phyloP scores from a whole-genome alignment of 2,797 vertebrate genomes.

The Galagoides demidoff region DNA sequence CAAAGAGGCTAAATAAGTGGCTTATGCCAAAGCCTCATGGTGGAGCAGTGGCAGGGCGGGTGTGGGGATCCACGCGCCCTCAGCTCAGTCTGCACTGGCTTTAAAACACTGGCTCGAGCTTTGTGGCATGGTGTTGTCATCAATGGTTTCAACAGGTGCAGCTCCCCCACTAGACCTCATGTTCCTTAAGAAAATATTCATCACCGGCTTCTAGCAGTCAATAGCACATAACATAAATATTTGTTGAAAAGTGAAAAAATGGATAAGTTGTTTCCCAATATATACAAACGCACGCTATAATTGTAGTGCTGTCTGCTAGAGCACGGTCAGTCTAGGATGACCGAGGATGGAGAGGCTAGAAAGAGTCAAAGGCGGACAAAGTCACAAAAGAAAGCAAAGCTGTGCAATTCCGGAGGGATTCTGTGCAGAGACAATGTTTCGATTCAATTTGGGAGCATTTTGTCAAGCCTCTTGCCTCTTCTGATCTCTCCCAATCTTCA shows the following conservation, averaged over 20 bases:
- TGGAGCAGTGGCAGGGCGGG: not conserved
- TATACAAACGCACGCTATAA: not conserved
- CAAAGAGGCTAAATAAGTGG: not conserved
- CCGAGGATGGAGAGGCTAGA: not conserved
- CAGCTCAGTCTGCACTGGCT: not conserved
- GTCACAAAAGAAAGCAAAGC: not conserved
- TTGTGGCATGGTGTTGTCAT: not conserved
- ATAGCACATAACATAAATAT: not conserved
- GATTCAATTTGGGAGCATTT: not conserved
- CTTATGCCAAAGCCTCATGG: not conserved
- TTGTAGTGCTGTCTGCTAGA: not conserved
- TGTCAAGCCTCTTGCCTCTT: not conserved
- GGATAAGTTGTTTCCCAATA: not conserved
- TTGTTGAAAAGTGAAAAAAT: not conserved
- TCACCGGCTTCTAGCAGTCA: not conserved
- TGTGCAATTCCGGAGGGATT: not conserved
- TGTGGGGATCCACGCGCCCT: not conserved
- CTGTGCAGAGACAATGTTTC: not conserved
- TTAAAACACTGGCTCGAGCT: not conserved
- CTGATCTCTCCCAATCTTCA: slow-evolving; percentile 16
- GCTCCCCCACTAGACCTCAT: not conserved
- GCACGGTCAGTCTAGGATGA: not conserved
- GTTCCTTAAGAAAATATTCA: not conserved
- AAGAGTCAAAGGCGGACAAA: not conserved
- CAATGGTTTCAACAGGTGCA: not conserved